Evolutionary conservation across 2,113 vertebrate genomes (phyloP).

Genomic region (Anarrhichthys ocellatus): DNA sequence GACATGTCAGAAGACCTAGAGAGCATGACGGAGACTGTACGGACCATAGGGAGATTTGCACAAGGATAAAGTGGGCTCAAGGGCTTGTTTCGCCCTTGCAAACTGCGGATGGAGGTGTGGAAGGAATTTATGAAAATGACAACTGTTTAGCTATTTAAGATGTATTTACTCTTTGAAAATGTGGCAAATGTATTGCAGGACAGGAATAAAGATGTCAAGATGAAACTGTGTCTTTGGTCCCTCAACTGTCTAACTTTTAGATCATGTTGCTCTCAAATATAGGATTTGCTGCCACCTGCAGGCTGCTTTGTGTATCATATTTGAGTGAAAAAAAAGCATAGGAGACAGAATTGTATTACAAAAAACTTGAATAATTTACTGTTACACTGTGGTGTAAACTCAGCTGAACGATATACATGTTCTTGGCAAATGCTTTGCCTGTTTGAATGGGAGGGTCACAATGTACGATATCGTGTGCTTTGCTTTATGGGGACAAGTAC

Average conservation of each 20-base stretch:
- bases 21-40: conserved; percentile 62
- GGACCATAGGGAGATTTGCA: conserved; percentile 66
- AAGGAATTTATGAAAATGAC: conserved; percentile 75
- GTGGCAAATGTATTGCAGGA: conserved; percentile 79
- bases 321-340: neutral
- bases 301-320: conserved; percentile 6
- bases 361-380: neutral
- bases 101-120: conserved; percentile 65
- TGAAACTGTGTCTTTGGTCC: conserved; percentile 31
- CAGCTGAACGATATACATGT: neutral
- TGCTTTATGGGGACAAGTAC: neutral
- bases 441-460: neutral
- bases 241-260: neutral
- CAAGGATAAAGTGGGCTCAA: conserved; percentile 65
- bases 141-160: conserved; percentile 81
- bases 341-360: no score
- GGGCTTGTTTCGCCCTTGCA: conserved; percentile 72
- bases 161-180: conserved; percentile 81
- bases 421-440: neutral
- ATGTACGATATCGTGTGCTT: neutral
- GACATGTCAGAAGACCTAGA: conserved; percentile 55
- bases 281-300: conserved; percentile 66
- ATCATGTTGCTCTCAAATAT: neutral
- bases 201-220: conserved; percentile 81
- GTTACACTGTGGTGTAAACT: neutral